Base-by-base conservation (phyloP, 2,888 invertebrate genomes). In the Itoplectis maculator region DNA sequence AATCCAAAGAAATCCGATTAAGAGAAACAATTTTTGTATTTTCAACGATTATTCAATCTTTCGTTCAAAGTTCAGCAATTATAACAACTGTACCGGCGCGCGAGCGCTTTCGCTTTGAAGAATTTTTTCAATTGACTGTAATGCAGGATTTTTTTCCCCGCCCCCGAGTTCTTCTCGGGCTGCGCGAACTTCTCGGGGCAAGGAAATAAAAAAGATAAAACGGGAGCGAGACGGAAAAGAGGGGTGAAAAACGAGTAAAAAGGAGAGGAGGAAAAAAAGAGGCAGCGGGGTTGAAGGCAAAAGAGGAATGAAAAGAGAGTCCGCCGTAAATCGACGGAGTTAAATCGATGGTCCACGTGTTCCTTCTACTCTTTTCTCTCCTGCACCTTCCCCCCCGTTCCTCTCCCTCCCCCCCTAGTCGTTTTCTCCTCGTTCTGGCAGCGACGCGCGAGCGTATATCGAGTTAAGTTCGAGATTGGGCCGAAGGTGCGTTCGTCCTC, bases 381-480 rank as follows among this genome's bases (percentile, higher is more conserved):
- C 9, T 35, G 29, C 29, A 37, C 45, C 59, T 13, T 9, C 20
- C 40, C 66, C 8, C 23, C 23, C 40, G 18, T 40, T 29, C 54
- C 23, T 59, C 23, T 49, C 40, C 13, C 23, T 35, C 65, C 23
- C 51, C n/a, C n/a, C n/a, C n/a, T n/a, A n/a, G 42, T 37, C 15
- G 8, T 61, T 49, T 66, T 40, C 40, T 23, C 18, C 29, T 63
- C 47, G 18, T 35, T 42, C 11, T 11, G 13, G 7, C 51, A 8
- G 59, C 59, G 35, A 35, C 35, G 35, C 51, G 66, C 54, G 40
- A 69, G 61, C 68, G 61, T 76, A 76, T 79, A 79, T 80, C 72
- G 79, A 76, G 79, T 76, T 76, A 79, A 82, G 49, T 79, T 73
- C 72, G 61, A 76, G 79, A 79, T 80, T 79, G 82, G 59, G 66